Base-by-base conservation (phyloP, 2,113 vertebrate genomes). In the Alouatta palliata region DNA sequence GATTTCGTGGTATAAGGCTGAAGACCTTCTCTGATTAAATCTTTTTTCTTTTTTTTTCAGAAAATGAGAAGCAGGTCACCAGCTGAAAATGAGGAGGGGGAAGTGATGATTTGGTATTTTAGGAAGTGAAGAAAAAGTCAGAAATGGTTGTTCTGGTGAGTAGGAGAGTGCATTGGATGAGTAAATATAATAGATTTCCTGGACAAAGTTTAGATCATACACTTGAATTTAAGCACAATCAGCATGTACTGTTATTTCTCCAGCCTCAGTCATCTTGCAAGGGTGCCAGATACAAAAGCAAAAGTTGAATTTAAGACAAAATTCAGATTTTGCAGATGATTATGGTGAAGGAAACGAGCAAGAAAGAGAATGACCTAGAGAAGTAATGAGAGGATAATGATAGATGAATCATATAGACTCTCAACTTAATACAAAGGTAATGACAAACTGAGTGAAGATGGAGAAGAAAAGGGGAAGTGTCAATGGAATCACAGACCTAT, bases 71-170 rank as follows among this genome's bases (percentile, higher is more conserved):
- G 12, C 27, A 64, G 11, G 5, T 52, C 49, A 68, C 11, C 45
- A 25, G 37, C 1, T 86, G n/a, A 91, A 94, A 91, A 92, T 86
- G 25, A 95, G 43, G 6, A 81, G 8, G 17, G 80, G 32, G 5
- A 58, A 61, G 32, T 56, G 37, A 17, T 49, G 8, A 73, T 84
- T 91, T 58, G 3, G 8, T 86, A 86, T 91, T 95, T 91, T 84
- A 93, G 76, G 23, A 27, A 85, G 56, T 25, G 32, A 87, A 82
- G 49, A 82, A 91, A 77, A 91, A 20, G 40, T 83, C 27, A 95
- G 37, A 91, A 79, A 86, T 80, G 45, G 40, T 54, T 81, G 52
- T 83, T 93, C 94, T 40, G 3, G 10, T 92, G 20, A 92, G 35
- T 56, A 5, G 25, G 6, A 61, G 56, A 88, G 13, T 30, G 32